Evolutionary conservation across 2,113 vertebrate species (phyloP).

Genomic region (Laterallus jamaicensis): DNA sequence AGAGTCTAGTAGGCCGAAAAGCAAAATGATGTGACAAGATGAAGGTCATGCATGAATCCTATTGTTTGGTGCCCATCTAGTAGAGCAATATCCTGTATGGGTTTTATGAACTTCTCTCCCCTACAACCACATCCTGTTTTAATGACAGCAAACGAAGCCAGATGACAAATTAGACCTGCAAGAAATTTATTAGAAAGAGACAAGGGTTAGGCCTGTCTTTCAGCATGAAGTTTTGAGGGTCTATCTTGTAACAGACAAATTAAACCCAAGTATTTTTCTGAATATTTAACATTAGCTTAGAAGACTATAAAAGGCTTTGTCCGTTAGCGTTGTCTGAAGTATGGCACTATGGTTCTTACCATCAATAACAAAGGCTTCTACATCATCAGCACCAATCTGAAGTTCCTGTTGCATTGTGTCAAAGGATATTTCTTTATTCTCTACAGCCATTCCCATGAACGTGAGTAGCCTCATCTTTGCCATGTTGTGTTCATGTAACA

Average conservation of each 20-base stretch:
- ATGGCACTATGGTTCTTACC: slow-evolving; percentile 73
- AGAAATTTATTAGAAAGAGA: not conserved
- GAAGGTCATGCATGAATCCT: not conserved
- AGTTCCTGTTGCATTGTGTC: slow-evolving; percentile 97
- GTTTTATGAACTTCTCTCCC: slow-evolving; percentile 56
- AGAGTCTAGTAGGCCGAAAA: slow-evolving; percentile 19
- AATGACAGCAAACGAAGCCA: slow-evolving; percentile 14
- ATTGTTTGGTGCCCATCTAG: not conserved
- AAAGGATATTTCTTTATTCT: slow-evolving; percentile 96
- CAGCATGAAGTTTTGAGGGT: not conserved
- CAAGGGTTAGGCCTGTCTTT: not conserved
- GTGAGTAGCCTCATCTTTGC: slow-evolving; percentile 98
- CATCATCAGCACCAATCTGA: slow-evolving; percentile 92
- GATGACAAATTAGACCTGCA: slow-evolving; percentile 25
- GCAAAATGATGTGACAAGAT: not conserved
- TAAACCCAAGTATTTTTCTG: not conserved
- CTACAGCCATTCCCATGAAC: slow-evolving; percentile 99
- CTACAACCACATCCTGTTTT: slow-evolving; percentile 43
- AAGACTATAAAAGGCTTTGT: not conserved
- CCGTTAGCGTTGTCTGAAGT: not conserved
- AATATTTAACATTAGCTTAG: not conserved
- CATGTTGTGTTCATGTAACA: slow-evolving; percentile 96
- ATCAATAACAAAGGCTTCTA: slow-evolving; percentile 98
- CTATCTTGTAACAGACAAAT: not conserved
- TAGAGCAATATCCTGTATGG: slow-evolving; percentile 15